Percentiles rank a stretch among this genome's conserved stretches.
phyloP scores from a whole-genome alignment of 2,113 vertebrate species.

The Ancistrus triradiatus region DNA sequence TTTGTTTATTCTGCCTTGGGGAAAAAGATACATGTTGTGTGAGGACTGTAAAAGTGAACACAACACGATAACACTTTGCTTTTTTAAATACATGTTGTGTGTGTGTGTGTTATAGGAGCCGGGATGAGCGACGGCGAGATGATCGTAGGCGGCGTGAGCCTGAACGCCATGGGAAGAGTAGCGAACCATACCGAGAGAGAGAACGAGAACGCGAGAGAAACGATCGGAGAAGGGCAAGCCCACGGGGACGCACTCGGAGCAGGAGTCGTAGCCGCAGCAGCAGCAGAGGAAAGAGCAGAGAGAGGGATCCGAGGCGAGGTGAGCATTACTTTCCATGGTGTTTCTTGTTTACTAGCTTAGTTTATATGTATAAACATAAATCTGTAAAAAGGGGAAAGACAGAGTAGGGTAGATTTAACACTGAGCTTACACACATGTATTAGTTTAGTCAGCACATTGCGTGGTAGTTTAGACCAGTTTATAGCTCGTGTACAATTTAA shows the following conservation, averaged over 20 bases:
- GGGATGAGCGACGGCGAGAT: constrained; percentile 88
- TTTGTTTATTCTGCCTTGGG: too few relatives aligned
- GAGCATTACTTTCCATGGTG: not conserved
- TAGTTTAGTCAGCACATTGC: too few relatives aligned
- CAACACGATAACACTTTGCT: too few relatives aligned
- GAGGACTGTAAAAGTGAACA: too few relatives aligned
- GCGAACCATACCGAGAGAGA: constrained; percentile 85
- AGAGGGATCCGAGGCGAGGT: constrained; percentile 67
- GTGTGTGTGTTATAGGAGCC: constrained; percentile 60
- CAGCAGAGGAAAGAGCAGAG: constrained; percentile 70
- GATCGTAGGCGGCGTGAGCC: constrained; percentile 92
- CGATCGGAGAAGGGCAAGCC: constrained; percentile 83
- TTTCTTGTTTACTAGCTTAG: too few relatives aligned
- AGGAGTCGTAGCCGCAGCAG: constrained; percentile 63
- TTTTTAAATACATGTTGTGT: not conserved
- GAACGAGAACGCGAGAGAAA: constrained; percentile 83
- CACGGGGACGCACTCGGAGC: constrained; percentile 78
- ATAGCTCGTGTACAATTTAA: too few relatives aligned
- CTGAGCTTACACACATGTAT: too few relatives aligned
- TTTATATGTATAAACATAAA: too few relatives aligned
- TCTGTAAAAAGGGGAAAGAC: too few relatives aligned
- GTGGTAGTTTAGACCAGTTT: too few relatives aligned
- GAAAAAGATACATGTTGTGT: too few relatives aligned
- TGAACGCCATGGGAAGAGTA: constrained; percentile 81
- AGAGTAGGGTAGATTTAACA: too few relatives aligned